A percentile compares a stretch with the other conserved stretches of the same genome.
Evolutionary conservation across 2,113 vertebrate species (phyloP).

Genomic region (Scortum barcoo): DNA sequence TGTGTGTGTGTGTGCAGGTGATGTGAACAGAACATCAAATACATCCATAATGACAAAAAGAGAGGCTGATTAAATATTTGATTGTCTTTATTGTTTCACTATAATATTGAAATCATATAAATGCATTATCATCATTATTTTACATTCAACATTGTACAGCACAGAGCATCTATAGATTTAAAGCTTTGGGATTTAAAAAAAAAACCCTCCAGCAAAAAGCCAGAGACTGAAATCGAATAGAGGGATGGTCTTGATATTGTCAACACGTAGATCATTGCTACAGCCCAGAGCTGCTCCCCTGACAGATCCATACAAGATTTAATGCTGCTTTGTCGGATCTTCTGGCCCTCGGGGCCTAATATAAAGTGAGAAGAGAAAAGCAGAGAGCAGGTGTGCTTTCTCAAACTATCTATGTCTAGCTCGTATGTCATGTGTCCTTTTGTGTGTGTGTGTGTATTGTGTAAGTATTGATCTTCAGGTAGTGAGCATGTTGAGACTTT

Average conservation of each 20-base stretch:
- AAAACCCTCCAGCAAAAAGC: conserved; percentile 1
- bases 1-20: too few relatives aligned
- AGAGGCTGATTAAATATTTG: too few relatives aligned
- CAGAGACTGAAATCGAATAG: conserved; percentile 21
- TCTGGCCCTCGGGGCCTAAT: conserved; percentile 16
- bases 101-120: not conserved
- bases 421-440: not conserved
- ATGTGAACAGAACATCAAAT: too few relatives aligned
- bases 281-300: conserved; percentile 10
- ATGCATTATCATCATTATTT: not conserved
- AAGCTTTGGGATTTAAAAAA: conserved; percentile 35
- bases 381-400: conserved; percentile 18
- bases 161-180: not conserved
- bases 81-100: too few relatives aligned
- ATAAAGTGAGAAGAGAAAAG: conserved; percentile 1
- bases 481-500: too few relatives aligned
- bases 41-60: too few relatives aligned
- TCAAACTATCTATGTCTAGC: not conserved
- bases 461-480: too few relatives aligned
- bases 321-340: conserved; percentile 12
- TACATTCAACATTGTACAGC: too few relatives aligned
- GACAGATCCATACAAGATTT: conserved; percentile 8
- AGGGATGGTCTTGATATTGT: conserved; percentile 8
- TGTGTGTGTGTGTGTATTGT: conserved; percentile 16
- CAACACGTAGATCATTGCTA: conserved; percentile 32